Conservation (phyloP, 2,113 vertebrate genomes). For the Labrus mixtus region DNA sequence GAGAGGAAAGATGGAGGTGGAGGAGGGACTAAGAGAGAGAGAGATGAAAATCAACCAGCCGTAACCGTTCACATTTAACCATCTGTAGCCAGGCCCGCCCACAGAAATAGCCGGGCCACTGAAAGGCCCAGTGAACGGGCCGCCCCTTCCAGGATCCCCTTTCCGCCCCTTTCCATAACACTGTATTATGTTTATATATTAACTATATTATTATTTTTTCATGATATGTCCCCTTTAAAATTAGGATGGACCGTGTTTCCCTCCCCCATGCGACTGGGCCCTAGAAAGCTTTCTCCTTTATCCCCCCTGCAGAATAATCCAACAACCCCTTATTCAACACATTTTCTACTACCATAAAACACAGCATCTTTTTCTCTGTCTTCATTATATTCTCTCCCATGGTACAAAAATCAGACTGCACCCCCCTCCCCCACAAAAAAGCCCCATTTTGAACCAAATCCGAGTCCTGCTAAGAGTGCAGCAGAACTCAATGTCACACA, state of each 20-base stretch:
- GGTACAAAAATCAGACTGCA: background rate
- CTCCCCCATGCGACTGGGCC: too few species aligned
- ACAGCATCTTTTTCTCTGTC: background rate
- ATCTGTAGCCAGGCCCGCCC: background rate
- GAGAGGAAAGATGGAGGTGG: background rate
- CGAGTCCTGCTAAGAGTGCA: slow-evolving; percentile 8
- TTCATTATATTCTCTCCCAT: background rate
- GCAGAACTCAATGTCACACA: background rate
- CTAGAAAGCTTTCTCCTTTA: too few species aligned
- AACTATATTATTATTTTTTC: too few species aligned
- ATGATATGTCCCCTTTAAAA: too few species aligned
- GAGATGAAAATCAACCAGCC: slow-evolving; percentile 15
- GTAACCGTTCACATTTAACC: slow-evolving; percentile 33
- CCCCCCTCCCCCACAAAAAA: background rate
- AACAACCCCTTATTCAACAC: background rate
- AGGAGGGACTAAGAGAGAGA: background rate
- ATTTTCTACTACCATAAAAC: background rate
- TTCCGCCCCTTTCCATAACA: too few species aligned
- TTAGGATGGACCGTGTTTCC: too few species aligned
- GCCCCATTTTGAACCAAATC: slow-evolving; percentile 7
- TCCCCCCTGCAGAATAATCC: background rate
- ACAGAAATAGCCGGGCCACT: too few species aligned
- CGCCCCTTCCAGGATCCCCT: too few species aligned
- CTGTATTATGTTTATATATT: too few species aligned
- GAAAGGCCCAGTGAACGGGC: too few species aligned